Percentiles rank a stretch among this genome's conserved stretches.
Conservation (phyloP, 2,888 invertebrate species). For the Argyresthia albistria region DNA sequence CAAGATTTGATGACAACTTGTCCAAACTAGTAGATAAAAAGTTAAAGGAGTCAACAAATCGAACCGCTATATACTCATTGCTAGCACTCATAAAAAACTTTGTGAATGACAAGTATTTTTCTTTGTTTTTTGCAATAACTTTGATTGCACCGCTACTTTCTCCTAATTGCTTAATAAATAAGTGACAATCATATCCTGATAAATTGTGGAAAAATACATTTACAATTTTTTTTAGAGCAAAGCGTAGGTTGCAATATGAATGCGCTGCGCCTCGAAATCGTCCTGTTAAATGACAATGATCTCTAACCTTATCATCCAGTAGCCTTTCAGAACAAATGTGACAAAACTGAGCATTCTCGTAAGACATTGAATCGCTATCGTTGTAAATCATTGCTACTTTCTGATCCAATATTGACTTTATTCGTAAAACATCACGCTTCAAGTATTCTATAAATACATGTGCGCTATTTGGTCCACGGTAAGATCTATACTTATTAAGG, state of each 20-base stretch:
- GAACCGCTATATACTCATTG: constrained; percentile 1
- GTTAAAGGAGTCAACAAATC: constrained; percentile 3
- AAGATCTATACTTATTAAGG: constrained; percentile 13
- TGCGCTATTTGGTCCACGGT: constrained; percentile 8
- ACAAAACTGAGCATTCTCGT: neutral
- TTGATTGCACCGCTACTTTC: constrained; percentile 10
- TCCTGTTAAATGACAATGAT: constrained; percentile 11
- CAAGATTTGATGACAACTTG: neutral
- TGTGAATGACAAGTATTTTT: constrained; percentile 7
- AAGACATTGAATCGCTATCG: neutral
- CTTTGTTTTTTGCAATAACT: constrained; percentile 12
- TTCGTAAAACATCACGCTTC: neutral
- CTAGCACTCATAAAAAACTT: constrained; percentile 5
- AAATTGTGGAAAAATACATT: constrained; percentile 18
- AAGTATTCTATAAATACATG: constrained; percentile 9
- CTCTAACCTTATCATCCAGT: constrained; percentile 9
- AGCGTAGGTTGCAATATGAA: constrained; percentile 12
- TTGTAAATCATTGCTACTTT: neutral
- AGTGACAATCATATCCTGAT: constrained; percentile 15
- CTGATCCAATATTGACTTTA: neutral
- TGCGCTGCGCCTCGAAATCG: constrained; percentile 13
- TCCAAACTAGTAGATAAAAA: constrained; percentile 1
- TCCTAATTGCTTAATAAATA: constrained; percentile 5
- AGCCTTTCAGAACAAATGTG: neutral
- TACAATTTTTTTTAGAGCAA: constrained; percentile 12